Evolutionary conservation across 2,113 vertebrate species (phyloP).

Genomic region (Rhinolophus ferrumequinum): DNA sequence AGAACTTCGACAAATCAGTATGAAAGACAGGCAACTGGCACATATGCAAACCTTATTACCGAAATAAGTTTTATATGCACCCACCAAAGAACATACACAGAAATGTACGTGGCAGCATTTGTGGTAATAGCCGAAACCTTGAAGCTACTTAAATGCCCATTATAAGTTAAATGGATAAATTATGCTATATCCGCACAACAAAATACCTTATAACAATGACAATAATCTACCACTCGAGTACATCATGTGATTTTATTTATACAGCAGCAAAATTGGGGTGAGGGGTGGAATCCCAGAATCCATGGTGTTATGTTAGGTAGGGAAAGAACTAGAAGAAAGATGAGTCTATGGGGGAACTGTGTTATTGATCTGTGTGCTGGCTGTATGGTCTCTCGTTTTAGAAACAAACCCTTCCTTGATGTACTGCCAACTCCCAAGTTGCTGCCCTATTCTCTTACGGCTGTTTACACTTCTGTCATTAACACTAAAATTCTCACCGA

Average conservation of each 20-base stretch:
- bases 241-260: not conserved
- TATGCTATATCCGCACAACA: not conserved
- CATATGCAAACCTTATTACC: not conserved
- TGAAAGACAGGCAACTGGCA: not conserved
- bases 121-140: not conserved
- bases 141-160: not conserved
- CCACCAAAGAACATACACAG: not conserved
- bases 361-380: not conserved
- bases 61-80: not conserved
- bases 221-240: not conserved
- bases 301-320: not conserved
- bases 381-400: not conserved
- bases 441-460: not conserved
- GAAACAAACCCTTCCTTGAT: not conserved
- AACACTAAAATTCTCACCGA: conserved; percentile 8
- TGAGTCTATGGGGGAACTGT: not conserved
- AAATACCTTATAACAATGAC: not conserved
- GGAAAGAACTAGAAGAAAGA: not conserved
- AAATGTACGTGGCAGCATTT: not conserved
- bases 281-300: not conserved
- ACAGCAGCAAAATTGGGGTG: not conserved
- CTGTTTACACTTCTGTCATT: not conserved
- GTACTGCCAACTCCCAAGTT: not conserved
- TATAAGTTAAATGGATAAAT: not conserved
- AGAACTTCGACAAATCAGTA: not conserved